These are phyloP conservation scores for Epinotia nisella DNA, from an alignment of 2,888 invertebrate genomes.

Conservation along the genomic window DNA sequence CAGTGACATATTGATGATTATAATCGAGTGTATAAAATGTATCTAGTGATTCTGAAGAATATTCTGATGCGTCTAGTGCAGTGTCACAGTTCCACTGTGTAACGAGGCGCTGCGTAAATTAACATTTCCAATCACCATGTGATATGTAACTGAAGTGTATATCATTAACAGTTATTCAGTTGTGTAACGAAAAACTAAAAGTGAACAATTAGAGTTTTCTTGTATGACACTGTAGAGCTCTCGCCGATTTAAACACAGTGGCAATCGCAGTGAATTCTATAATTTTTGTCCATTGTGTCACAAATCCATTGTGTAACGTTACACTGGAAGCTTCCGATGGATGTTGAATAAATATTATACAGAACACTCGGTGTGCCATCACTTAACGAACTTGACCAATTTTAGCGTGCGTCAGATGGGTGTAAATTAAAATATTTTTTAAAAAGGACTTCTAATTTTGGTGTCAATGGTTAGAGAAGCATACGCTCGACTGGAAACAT, in stretches of 20 bases:
- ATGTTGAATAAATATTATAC: neutral
- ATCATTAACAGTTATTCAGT: neutral
- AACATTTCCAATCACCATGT: neutral
- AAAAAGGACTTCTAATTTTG: conserved; percentile 15
- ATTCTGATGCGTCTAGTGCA: no score
- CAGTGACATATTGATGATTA: neutral
- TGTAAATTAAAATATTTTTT: neutral
- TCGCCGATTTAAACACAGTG: no score
- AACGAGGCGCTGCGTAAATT: neutral
- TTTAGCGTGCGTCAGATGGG: conserved; percentile 11
- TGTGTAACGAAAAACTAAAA: neutral
- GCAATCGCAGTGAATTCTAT: no score
- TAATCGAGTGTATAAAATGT: neutral
- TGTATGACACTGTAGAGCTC: no score
- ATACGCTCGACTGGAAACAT: conserved; percentile 54
- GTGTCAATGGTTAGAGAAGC: conserved; percentile 67
- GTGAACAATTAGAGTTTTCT: no score
- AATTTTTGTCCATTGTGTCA: neutral
- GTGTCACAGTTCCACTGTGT: neutral
- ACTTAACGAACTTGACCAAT: neutral
- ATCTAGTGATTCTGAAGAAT: no score
- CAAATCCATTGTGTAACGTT: neutral
- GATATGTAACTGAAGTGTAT: neutral
- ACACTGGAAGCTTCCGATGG: conserved; percentile 21
- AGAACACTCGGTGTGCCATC: neutral